phyloP scores from a whole-genome alignment of 2,113 vertebrate species.

The Varanus salvator region DNA sequence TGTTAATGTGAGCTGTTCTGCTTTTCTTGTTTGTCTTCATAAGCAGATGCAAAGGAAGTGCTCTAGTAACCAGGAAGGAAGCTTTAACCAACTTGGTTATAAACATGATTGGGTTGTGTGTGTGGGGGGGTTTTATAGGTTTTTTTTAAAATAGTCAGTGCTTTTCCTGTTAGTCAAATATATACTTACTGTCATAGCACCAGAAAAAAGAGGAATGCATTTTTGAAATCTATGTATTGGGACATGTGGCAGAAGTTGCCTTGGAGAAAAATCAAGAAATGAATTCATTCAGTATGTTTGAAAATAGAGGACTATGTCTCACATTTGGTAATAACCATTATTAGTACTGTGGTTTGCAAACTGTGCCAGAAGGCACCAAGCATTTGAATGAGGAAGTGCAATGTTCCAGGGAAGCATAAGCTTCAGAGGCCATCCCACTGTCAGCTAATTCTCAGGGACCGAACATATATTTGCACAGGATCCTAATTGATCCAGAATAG shows the following conservation, averaged over 20 bases:
- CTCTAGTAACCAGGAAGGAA: conserved; percentile 86
- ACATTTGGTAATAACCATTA: conserved; percentile 13
- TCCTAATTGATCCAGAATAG: too few relatives aligned
- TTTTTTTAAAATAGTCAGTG: conserved; percentile 77
- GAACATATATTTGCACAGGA: neutral
- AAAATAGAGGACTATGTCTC: neutral
- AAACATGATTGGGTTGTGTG: conserved; percentile 73
- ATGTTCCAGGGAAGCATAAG: neutral
- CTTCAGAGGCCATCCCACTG: neutral
- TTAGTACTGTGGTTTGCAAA: neutral
- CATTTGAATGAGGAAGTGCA: too few relatives aligned
- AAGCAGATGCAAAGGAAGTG: conserved; percentile 84
- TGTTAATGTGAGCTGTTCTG: conserved; percentile 73
- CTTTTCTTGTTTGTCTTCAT: conserved; percentile 76
- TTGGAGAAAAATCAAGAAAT: neutral
- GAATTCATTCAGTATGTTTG: conserved; percentile 3
- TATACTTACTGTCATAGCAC: conserved; percentile 25
- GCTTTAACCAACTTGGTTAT: conserved; percentile 83
- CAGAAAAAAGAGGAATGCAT: conserved; percentile 28
- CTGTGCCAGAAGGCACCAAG: neutral
- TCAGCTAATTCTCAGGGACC: neutral
- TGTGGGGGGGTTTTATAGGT: too few relatives aligned
- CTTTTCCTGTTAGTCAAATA: conserved; percentile 78
- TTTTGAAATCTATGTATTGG: neutral
- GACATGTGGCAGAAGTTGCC: conserved; percentile 6